Evolutionary conservation across 2,888 invertebrate species (phyloP), one percentile per base, ranked within the genome.

Genomic region (Augiades crinisus): DNA sequence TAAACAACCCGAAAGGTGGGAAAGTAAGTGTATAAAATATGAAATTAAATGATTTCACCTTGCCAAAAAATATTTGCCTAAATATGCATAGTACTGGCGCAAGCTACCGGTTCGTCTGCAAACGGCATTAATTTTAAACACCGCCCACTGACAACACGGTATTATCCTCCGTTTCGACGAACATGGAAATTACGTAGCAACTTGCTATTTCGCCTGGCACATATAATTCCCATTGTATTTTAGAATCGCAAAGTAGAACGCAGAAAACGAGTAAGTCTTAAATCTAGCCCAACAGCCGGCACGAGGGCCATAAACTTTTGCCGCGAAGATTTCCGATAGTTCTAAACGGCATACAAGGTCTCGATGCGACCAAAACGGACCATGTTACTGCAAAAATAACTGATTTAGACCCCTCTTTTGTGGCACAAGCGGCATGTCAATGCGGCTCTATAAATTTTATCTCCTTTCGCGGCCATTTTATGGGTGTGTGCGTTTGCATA

Each of bases 401-500:
- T 40, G 22, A 40, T 40, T 33, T 12, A 22, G 31, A 38, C 10
- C 5, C n/a, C 21, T 31, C 30, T 38, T 14, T 47, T 38, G 40
- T 16, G 19, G 21, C 21, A 14, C 17, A 40, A 10, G 34, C 17
- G 33, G 22, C 22, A 16, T 27, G 16, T 41, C 49, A 27, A 34
- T 49, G 7, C 12, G 22, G 22, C 14, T 27, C 24, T 27, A 47
- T 14, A 43, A 44, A 44, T 21, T 45, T 33, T 34, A 49, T 49
- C 30, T 34, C 13, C 41, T 41, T 50, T 34, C 37, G 3, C 17
- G 17, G 13, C 12, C 14, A 24, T 24, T 24, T 30, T 12, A n/a
- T n/a, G n/a, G n/a, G 30, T n/a, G 14, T 31, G 33, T 34, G 13
- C 44, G 13, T 2, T 17, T 30, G 3, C 24, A 50, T 72, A 79